Evolutionary conservation across 92 coral and sea anemone genomes (phyloP).

Genomic region (Micromussa lordhowensis): DNA sequence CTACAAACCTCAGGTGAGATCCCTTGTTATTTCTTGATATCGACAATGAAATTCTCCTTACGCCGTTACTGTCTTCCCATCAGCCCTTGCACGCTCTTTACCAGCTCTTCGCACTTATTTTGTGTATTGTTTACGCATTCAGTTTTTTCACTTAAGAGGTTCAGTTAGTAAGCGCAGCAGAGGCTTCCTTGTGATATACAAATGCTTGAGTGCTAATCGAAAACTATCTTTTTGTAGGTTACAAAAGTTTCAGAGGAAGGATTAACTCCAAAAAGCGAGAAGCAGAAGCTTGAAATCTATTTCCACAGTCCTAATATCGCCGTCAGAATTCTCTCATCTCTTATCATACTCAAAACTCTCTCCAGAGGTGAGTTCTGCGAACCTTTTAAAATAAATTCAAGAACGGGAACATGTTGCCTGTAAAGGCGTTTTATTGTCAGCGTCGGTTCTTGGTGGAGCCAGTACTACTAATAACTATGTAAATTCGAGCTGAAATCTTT

Average conservation of each 20-base stretch:
- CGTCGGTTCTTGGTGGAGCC: no score
- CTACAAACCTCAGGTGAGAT: constrained; percentile 91
- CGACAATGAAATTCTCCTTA: background rate
- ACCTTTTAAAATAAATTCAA: background rate
- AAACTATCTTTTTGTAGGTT: constrained; percentile 51
- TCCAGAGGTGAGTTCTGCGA: constrained; percentile 74
- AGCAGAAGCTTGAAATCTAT: constrained; percentile 74
- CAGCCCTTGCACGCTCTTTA: no score
- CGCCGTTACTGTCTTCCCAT: background rate
- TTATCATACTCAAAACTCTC: constrained; percentile 89
- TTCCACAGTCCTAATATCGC: constrained; percentile 89
- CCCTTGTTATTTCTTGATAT: background rate
- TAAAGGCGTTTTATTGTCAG: no score
- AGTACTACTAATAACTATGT: no score
- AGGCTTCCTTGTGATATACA: background rate
- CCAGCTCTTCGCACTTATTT: no score
- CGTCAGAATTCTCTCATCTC: constrained; percentile 85
- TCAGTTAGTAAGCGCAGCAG: no score
- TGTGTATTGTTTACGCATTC: no score
- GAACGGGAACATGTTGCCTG: no score
- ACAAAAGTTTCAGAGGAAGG: constrained; percentile 83
- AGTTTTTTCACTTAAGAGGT: no score
- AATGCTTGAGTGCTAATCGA: background rate
- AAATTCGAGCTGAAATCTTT: no score
- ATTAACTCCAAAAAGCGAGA: constrained; percentile 63